A percentile compares a stretch with the other conserved stretches of the same genome.
These are phyloP conservation scores for Drosophila meridionalis DNA, from an alignment of 2,888 invertebrate species.

Conservation along the genomic window DNA sequence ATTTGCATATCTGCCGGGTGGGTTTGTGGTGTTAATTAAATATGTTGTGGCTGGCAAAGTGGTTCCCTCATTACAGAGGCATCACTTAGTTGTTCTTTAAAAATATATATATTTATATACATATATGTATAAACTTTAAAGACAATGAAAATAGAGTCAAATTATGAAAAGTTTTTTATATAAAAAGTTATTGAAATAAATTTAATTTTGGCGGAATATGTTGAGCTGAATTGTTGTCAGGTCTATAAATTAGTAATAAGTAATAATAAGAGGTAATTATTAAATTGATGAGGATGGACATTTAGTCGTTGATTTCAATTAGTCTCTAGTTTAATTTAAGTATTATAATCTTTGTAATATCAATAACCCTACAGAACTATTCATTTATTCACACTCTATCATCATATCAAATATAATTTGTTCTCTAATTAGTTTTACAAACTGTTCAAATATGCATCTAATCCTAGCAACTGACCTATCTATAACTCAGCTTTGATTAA, in stretches of 20 bases:
- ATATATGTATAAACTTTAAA: neutral
- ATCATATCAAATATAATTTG: neutral
- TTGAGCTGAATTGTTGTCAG: neutral
- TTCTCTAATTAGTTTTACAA: neutral
- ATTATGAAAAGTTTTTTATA: neutral
- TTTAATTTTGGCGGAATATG: neutral
- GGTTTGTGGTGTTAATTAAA: conserved; percentile 51
- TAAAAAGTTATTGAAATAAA: neutral
- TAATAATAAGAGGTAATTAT: too few species aligned
- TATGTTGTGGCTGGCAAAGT: conserved; percentile 36
- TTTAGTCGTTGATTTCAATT: too few species aligned
- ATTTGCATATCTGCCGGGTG: conserved; percentile 56
- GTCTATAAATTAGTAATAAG: too few species aligned
- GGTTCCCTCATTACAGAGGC: conserved; percentile 18
- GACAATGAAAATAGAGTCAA: neutral
- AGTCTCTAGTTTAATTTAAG: too few species aligned
- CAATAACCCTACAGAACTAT: neutral
- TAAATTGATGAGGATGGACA: too few species aligned
- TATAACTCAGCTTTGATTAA: neutral
- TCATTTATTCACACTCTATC: neutral
- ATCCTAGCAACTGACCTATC: neutral
- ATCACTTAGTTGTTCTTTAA: neutral
- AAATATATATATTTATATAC: too few species aligned
- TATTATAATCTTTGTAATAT: neutral
- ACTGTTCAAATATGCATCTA: neutral